Percentiles rank a stretch among this genome's conserved stretches.
phyloP scores from a whole-genome alignment of 1,140 invertebrate genomes.

The Thrips palmi region DNA sequence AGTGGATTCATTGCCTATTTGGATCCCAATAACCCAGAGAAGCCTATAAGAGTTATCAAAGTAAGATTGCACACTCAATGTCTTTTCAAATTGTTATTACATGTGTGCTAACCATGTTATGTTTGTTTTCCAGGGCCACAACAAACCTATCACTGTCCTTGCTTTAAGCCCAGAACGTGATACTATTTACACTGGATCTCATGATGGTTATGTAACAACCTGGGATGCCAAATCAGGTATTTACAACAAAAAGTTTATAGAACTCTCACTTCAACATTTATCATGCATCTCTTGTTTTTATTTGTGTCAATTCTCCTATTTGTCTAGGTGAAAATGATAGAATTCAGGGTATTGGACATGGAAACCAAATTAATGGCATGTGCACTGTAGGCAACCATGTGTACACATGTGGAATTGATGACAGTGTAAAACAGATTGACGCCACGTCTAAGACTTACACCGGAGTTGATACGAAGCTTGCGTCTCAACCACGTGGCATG shows the following conservation, averaged over 20 bases:
- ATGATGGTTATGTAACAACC: slow-evolving; percentile 75
- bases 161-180: slow-evolving; percentile 53
- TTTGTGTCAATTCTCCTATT: not conserved
- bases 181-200: slow-evolving; percentile 79
- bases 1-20: slow-evolving; percentile 92
- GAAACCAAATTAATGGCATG: slow-evolving; percentile 88
- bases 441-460: slow-evolving; percentile 43
- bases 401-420: slow-evolving; percentile 81
- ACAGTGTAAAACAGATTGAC: slow-evolving; percentile 56
- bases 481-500: slow-evolving; percentile 75
- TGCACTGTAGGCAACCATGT: slow-evolving; percentile 44
- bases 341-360: slow-evolving; percentile 68
- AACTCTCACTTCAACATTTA: not conserved
- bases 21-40: slow-evolving; percentile 67
- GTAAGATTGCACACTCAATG: slow-evolving; percentile 22
- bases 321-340: slow-evolving; percentile 48
- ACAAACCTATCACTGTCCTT: slow-evolving; percentile 93
- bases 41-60: slow-evolving; percentile 72
- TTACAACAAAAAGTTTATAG: slow-evolving; percentile 12
- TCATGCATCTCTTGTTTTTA: not conserved
- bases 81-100: slow-evolving; percentile 5
- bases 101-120: slow-evolving; percentile 8
- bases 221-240: slow-evolving; percentile 64
- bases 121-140: slow-evolving; percentile 58
- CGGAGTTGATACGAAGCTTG: slow-evolving; percentile 50